Percentiles rank a stretch among this genome's conserved stretches.
Conservation (phyloP, 2,113 vertebrate species). For the Peromyscus leucopus region DNA sequence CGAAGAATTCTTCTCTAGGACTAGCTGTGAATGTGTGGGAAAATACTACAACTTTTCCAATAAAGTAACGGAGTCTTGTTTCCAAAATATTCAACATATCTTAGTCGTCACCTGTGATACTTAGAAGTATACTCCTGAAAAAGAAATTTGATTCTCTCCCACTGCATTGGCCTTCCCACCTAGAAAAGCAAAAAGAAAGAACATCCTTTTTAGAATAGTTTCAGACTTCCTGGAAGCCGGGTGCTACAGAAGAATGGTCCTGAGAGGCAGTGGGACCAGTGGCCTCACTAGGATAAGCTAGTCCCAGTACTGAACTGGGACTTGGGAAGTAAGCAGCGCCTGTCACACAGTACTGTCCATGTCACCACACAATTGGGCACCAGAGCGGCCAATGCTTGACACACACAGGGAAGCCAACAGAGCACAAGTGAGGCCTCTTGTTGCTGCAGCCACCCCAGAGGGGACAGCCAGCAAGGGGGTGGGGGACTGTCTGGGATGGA, state of each 20-base stretch:
- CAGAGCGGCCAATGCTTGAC: neutral
- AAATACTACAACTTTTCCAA: neutral
- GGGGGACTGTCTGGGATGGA: neutral
- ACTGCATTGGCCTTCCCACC: neutral
- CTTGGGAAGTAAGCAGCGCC: neutral
- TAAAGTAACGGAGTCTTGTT: constrained; percentile 18
- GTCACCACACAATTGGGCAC: neutral
- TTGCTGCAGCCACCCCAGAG: neutral
- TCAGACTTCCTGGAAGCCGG: neutral
- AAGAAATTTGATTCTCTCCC: constrained; percentile 14
- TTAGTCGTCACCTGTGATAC: constrained; percentile 12
- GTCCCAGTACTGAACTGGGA: neutral
- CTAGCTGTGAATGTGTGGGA: neutral
- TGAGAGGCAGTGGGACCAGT: neutral
- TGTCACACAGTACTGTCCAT: neutral
- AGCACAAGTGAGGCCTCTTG: neutral
- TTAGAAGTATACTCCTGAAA: neutral
- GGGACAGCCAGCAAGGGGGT: neutral
- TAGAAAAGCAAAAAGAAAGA: constrained; percentile 5
- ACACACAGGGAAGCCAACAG: neutral
- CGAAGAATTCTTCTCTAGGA: constrained; percentile 14
- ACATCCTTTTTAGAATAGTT: neutral
- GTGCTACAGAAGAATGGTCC: neutral
- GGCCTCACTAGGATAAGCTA: neutral
- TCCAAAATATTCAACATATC: constrained; percentile 5